These are phyloP conservation scores for Thymelicus acteon DNA, from an alignment of 2,888 invertebrate species.

Conservation along the genomic window DNA sequence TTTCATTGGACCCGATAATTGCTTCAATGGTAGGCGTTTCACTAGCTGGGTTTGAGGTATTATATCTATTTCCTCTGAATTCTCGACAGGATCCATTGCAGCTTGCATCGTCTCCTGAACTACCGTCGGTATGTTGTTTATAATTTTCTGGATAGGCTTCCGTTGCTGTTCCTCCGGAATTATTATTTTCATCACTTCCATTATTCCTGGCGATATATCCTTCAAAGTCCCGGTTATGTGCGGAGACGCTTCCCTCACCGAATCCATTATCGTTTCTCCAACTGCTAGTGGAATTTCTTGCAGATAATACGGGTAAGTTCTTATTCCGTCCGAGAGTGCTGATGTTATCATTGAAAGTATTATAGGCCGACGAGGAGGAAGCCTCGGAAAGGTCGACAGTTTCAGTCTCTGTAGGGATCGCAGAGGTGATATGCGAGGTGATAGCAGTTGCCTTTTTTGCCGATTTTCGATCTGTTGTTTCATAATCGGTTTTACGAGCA, in stretches of 20 bases:
- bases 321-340: constrained; percentile 74
- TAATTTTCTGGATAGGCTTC: constrained; percentile 66
- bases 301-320: constrained; percentile 77
- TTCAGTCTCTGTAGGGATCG: constrained; percentile 59
- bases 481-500: constrained; percentile 16
- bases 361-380: constrained; percentile 70
- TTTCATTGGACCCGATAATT: constrained; percentile 50
- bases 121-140: constrained; percentile 70
- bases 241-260: constrained; percentile 76
- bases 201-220: constrained; percentile 77
- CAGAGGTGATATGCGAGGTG: constrained; percentile 63
- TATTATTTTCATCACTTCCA: constrained; percentile 75
- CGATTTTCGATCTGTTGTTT: constrained; percentile 54
- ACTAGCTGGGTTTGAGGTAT: constrained; percentile 51
- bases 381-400: constrained; percentile 52
- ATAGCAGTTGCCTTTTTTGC: constrained; percentile 67
- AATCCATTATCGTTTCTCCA: constrained; percentile 76
- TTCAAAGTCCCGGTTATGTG: constrained; percentile 75
- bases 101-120: constrained; percentile 76
- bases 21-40: constrained; percentile 47
- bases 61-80: constrained; percentile 55
- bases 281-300: constrained; percentile 80
- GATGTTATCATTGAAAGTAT: constrained; percentile 73
- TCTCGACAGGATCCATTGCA: constrained; percentile 61
- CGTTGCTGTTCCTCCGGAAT: constrained; percentile 62